Percentiles rank a stretch among this genome's conserved stretches.
Evolutionary conservation across 2,113 vertebrate genomes (phyloP).

Genomic region (Micronycteris hirsuta): DNA sequence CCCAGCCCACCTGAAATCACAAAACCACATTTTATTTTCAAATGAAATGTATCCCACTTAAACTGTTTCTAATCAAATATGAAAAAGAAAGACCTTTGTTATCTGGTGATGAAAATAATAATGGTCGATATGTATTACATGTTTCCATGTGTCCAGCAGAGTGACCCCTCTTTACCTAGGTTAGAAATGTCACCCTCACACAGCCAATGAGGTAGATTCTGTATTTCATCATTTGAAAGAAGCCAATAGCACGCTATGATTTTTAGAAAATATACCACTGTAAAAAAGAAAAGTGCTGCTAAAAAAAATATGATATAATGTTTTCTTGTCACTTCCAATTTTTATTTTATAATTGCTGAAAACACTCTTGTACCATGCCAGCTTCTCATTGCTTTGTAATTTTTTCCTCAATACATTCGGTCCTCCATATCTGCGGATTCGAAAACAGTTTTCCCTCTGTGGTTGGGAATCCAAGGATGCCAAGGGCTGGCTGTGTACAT

Average conservation of each 20-base stretch:
- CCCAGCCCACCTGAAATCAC: background rate
- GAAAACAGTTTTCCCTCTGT: background rate
- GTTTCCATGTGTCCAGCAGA: background rate
- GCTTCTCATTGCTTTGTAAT: background rate
- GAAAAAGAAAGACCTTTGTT: background rate
- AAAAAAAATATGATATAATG: background rate
- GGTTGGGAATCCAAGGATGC: background rate
- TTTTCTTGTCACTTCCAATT: conserved; percentile 2
- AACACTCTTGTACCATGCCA: background rate
- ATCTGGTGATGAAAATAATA: background rate
- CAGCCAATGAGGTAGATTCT: background rate
- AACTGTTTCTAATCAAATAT: background rate
- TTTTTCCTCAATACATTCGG: background rate
- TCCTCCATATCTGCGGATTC: background rate
- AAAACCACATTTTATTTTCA: conserved; percentile 3
- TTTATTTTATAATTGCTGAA: conserved; percentile 7
- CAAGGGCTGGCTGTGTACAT: too few relatives aligned
- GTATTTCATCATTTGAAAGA: background rate
- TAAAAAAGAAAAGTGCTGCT: background rate
- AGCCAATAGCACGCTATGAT: background rate
- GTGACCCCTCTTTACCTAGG: background rate
- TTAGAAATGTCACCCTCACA: background rate
- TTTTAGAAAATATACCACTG: background rate
- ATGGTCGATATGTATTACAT: background rate
- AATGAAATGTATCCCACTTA: background rate